Evolutionary conservation across 1,140 invertebrate species (phyloP).

Genomic region (Hycleus phaleratus): DNA sequence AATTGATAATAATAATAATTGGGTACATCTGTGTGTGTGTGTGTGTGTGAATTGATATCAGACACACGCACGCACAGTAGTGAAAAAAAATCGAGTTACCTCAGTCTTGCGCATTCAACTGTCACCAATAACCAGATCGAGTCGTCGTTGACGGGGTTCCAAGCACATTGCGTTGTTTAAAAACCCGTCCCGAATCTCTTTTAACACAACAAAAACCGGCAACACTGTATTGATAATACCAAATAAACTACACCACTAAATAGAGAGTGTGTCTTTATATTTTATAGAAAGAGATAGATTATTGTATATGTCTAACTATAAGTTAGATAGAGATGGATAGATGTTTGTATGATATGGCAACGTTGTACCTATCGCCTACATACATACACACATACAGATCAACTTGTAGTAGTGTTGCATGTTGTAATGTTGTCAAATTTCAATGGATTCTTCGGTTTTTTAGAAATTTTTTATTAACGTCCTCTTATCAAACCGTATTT

Average conservation of each 20-base stretch:
- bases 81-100: constrained; percentile 36
- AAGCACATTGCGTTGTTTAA: constrained; percentile 28
- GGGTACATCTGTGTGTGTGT: too few species aligned
- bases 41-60: too few species aligned
- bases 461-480: constrained; percentile 19
- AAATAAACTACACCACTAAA: too few species aligned
- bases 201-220: constrained; percentile 5
- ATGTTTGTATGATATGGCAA: constrained; percentile 21
- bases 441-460: neutral
- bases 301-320: too few species aligned
- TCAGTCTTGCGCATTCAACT: constrained; percentile 34
- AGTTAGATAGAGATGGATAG: too few species aligned
- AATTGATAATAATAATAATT: too few species aligned
- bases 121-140: constrained; percentile 23
- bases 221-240: constrained; percentile 12
- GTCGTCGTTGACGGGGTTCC: constrained; percentile 2
- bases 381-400: constrained; percentile 33
- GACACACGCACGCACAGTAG: constrained; percentile 20
- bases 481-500: constrained; percentile 15
- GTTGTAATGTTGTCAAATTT: constrained; percentile 35
- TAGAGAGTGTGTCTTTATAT: too few species aligned
- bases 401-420: constrained; percentile 22
- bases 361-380: constrained; percentile 34
- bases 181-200: constrained; percentile 21
- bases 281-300: too few species aligned